Evolutionary conservation across 2,113 vertebrate species (phyloP).

Genomic region (Neodon shergylaensis): DNA sequence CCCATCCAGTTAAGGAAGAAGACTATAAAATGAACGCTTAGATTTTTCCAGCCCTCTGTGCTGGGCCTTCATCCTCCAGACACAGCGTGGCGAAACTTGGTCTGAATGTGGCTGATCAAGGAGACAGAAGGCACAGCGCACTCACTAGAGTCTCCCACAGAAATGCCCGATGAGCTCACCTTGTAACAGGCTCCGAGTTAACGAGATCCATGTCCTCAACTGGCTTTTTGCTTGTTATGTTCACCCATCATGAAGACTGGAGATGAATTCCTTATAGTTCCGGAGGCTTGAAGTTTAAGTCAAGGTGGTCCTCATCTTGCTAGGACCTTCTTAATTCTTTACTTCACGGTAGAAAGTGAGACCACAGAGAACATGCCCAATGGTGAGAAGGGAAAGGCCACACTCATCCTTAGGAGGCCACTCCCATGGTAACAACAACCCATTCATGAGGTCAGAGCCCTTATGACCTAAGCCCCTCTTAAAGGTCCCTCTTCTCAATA

Average conservation of each 20-base stretch:
- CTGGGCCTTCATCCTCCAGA: background rate
- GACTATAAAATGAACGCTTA: background rate
- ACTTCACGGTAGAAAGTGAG: background rate
- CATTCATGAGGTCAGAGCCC: background rate
- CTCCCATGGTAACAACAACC: background rate
- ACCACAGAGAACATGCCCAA: background rate
- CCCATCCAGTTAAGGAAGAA: background rate
- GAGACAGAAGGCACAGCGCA: background rate
- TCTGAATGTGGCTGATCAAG: background rate
- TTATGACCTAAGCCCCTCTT: background rate
- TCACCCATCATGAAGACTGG: background rate
- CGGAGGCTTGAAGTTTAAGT: background rate
- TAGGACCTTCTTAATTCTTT: too few relatives aligned
- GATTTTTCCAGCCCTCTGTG: background rate
- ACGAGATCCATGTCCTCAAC: background rate
- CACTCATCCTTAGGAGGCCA: background rate
- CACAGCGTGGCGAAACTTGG: background rate
- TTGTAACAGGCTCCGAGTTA: background rate
- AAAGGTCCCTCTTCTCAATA: background rate
- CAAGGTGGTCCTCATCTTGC: background rate
- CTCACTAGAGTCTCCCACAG: background rate
- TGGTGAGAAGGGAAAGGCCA: background rate
- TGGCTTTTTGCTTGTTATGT: background rate
- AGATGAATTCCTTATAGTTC: background rate
- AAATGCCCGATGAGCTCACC: background rate